Base-by-base conservation (phyloP, 2,888 invertebrate genomes). In the Keiferia lycopersicella region DNA sequence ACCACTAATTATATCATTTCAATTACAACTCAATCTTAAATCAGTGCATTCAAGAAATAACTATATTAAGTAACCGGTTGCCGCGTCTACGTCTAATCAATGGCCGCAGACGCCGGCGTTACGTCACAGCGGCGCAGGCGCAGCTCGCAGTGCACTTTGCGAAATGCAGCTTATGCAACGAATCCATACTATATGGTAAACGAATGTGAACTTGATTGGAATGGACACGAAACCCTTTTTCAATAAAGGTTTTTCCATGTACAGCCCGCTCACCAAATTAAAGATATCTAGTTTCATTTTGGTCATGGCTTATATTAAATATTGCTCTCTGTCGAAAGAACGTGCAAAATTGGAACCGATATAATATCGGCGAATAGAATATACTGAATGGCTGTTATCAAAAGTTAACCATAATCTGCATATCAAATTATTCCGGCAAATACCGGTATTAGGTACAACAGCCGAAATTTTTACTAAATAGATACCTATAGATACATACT, bases 71-170 rank as follows among this genome's bases (percentile, higher is more conserved):
- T 84, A 85, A 87, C 81, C 73, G 74, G 82, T 83, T 84, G 84
- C 81, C 73, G 75, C 68, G 71, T 66, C 26, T 6, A n/a, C 11
- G 77, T 81, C 83, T 89, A 88, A 90, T 91, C 87, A 91, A 91
- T 91, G 91, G 74, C 77, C 67, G 67, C 50, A 11, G 71, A 12
- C 73, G 77, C 67, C 67, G 67, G 71, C 14, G 56, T 91, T 91
- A 82, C 90, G 83, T 90, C 88, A 91, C 75, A 34, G 83, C 83
- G 81, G 73, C 77, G 71, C 67, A 68, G 68, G 69, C 68, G 72
- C 78, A 77, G 72, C 78, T 77, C 81, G 16, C 78, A 74, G 79
- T 80, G 82, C 84, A 80, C 76, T 84, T 87, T 89, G 89, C 89
- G 80, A 77, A 67, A 75, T 71, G 70, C 79, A 78, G 20, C 59